These are phyloP conservation scores for Rotaria sp. DNA, from an alignment of 2,888 invertebrate genomes.

Conservation along the genomic window DNA sequence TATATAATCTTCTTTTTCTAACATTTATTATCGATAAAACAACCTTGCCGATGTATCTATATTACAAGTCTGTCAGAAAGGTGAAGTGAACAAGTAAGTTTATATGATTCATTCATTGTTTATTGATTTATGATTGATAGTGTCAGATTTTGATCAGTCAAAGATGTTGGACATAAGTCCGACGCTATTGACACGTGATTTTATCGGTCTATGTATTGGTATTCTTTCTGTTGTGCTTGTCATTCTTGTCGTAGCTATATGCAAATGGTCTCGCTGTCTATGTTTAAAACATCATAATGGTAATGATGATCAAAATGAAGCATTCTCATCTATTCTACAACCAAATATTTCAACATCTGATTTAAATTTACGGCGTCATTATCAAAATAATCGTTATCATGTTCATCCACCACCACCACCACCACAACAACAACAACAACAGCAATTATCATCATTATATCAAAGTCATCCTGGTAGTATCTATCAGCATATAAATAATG, in stretches of 20 bases:
- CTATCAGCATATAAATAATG: neutral
- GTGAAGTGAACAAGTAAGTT: neutral
- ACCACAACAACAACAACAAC: neutral
- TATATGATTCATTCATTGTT: neutral
- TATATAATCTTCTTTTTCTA: neutral
- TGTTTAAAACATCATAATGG: neutral
- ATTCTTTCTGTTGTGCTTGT: neutral
- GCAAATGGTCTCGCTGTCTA: conserved; percentile 15
- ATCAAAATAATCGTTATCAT: no score
- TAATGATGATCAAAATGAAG: neutral
- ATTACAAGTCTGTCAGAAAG: neutral
- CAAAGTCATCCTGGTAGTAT: neutral
- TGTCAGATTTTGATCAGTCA: neutral
- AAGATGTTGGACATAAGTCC: neutral
- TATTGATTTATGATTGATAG: neutral
- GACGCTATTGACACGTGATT: neutral
- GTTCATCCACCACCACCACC: no score
- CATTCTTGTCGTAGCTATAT: neutral
- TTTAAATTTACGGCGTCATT: neutral
- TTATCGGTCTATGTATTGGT: conserved; percentile 1
- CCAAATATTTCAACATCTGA: neutral
- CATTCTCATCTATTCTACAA: neutral
- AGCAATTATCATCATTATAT: neutral
- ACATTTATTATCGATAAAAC: neutral
- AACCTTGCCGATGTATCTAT: neutral